Evolutionary conservation across 2,797 vertebrate species (phyloP).

Genomic region (Sebastolobus altivelis): DNA sequence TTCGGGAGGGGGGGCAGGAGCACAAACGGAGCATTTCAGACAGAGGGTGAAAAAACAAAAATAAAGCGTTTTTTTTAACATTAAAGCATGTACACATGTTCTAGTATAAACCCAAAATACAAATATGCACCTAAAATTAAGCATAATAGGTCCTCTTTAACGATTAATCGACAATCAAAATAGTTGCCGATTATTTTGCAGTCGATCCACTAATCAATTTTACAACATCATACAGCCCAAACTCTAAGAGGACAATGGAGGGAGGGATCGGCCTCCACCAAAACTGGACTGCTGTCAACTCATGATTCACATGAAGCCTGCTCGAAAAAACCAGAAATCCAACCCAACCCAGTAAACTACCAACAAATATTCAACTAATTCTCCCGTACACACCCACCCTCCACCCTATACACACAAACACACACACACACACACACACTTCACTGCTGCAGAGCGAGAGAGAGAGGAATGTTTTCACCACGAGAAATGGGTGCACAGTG

Average conservation of each 20-base stretch:
- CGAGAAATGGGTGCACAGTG: slow-evolving; percentile 4
- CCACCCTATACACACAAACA: not conserved
- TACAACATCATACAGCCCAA: not conserved
- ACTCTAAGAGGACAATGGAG: not conserved
- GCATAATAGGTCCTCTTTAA: too few relatives aligned
- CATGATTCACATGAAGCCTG: slow-evolving; percentile 35
- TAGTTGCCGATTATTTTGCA: not conserved
- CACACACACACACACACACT: not conserved
- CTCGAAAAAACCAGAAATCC: not conserved
- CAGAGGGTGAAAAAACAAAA: too few relatives aligned
- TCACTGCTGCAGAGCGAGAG: not conserved
- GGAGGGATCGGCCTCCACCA: not conserved
- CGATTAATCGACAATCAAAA: not conserved
- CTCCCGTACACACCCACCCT: slow-evolving; percentile 6
- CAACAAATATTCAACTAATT: not conserved
- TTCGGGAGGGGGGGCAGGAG: too few relatives aligned
- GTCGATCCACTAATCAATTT: not conserved
- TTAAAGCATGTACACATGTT: too few relatives aligned
- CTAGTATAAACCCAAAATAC: too few relatives aligned
- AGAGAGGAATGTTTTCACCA: slow-evolving; percentile 25
- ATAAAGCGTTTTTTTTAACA: too few relatives aligned
- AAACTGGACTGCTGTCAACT: slow-evolving; percentile 8
- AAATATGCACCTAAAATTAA: too few relatives aligned
- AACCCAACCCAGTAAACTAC: slow-evolving; percentile 23
- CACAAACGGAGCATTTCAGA: too few relatives aligned